Percentiles rank a stretch among this genome's conserved stretches.
Conservation (phyloP, 2,797 vertebrate species). For the Enteromius treurensis region DNA sequence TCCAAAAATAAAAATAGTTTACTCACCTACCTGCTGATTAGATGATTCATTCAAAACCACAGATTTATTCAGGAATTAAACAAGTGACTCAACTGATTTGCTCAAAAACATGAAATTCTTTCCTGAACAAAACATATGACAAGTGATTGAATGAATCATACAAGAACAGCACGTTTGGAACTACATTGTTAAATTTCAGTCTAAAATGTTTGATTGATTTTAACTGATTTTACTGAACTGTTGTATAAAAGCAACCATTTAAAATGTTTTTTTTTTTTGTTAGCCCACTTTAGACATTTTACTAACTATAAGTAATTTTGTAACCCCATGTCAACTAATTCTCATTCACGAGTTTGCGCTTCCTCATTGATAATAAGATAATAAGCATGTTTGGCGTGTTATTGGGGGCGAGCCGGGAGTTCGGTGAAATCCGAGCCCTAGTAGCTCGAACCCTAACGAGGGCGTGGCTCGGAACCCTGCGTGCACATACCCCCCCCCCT, state of each 20-base stretch:
- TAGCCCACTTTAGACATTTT: too few relatives aligned
- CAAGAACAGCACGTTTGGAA: neutral
- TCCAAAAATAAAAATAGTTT: neutral
- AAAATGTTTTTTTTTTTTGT: neutral
- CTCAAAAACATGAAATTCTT: neutral
- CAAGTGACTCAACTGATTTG: neutral
- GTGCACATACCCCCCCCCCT: too few relatives aligned
- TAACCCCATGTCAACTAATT: too few relatives aligned
- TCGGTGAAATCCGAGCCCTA: too few relatives aligned
- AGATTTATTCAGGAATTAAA: neutral
- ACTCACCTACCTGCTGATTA: neutral
- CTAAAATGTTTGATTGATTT: neutral
- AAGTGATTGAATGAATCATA: neutral
- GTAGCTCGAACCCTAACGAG: too few relatives aligned
- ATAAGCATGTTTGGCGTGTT: too few relatives aligned
- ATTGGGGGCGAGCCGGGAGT: too few relatives aligned
- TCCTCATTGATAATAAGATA: too few relatives aligned
- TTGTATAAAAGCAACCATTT: neutral
- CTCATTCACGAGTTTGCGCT: too few relatives aligned
- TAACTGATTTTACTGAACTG: neutral
- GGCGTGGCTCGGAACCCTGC: too few relatives aligned
- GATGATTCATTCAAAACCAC: neutral
- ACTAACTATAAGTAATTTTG: too few relatives aligned
- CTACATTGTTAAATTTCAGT: neutral
- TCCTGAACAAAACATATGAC: neutral